phyloP scores from a whole-genome alignment of 2,113 vertebrate genomes.

The Nannospalax galili region DNA sequence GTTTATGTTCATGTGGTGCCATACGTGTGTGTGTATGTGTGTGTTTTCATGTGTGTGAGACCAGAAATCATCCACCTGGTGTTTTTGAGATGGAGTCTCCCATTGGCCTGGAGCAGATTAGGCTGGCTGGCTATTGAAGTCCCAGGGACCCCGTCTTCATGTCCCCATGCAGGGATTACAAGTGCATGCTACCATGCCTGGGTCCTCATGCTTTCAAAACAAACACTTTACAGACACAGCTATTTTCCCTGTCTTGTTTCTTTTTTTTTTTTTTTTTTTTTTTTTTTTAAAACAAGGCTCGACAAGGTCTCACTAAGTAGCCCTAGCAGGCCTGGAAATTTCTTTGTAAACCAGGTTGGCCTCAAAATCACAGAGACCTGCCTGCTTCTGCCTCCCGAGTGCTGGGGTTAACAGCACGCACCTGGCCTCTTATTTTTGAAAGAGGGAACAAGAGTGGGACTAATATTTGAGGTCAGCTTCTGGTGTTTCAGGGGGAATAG shows the following conservation, averaged over 20 bases:
- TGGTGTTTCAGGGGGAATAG: background rate
- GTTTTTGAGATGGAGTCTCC: background rate
- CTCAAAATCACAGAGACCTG: too few relatives aligned
- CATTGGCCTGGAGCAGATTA: background rate
- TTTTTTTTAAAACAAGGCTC: too few relatives aligned
- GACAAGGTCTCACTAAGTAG: too few relatives aligned
- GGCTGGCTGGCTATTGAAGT: background rate
- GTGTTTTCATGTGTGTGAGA: too few relatives aligned
- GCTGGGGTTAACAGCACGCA: too few relatives aligned
- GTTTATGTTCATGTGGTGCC: too few relatives aligned
- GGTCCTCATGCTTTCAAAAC: background rate
- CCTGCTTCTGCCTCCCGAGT: too few relatives aligned
- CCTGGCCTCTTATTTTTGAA: conserved; percentile 36
- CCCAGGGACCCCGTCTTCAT: background rate
- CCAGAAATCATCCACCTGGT: background rate
- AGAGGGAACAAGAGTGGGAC: too few relatives aligned
- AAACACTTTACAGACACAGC: background rate
- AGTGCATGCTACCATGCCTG: background rate
- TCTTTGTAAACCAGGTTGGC: too few relatives aligned
- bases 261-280: too few relatives aligned
- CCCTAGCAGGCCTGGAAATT: too few relatives aligned
- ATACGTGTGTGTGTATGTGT: background rate
- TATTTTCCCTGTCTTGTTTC: too few relatives aligned
- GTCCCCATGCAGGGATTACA: background rate
- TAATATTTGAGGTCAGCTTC: background rate